Evolutionary conservation across 2,113 vertebrate genomes (phyloP), one percentile per base, ranked within the genome.

Genomic region (Microcebus murinus): DNA sequence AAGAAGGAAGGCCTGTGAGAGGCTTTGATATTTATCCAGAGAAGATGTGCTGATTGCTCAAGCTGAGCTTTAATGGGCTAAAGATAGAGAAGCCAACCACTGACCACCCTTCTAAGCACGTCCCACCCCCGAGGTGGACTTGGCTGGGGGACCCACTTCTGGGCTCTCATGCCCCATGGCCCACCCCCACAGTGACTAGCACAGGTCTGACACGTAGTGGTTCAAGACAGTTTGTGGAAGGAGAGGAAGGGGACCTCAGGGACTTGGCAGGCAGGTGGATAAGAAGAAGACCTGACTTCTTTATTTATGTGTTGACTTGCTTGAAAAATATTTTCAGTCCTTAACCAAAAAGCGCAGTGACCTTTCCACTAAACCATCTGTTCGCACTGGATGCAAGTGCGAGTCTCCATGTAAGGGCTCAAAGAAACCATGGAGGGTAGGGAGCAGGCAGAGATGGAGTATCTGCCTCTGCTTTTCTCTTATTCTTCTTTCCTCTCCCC

Each of bases 371-470:
- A 1, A 10, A 1, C 59, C 23, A 3, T 42, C 34, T 36, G 17
- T 36, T 45, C 48, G 52, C 27, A 34, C 4, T 17, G 13, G 67
- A 17, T 61, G 6, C 29, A 4, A 82, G 34, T 39, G 48, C 8
- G 9, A 25, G 18, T 85, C 48, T 50, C 18, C 93, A 68, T 11
- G 9, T 45, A 42, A 87, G 34, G 13, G n/a, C 29, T 17, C 63
- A 34, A 6, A 39, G 52, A 39, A 55, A 76, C 34, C n/a, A 0
- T 1, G 0, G 4, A 8, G n/a, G 14, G 21, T 29, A 9, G 29
- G 65, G 5, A 34, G 23, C 7, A 0, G 52, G 23, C 42, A 48
- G 23, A 90, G 25, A 42, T 14, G 4, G 23, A 20, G 20, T 23
- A 1, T 1, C 4, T 15, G 4, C 31, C 55, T 67, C 12, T 42